phyloP scores from a whole-genome alignment of 2,888 invertebrate genomes.

The Dendrolimus houi region DNA sequence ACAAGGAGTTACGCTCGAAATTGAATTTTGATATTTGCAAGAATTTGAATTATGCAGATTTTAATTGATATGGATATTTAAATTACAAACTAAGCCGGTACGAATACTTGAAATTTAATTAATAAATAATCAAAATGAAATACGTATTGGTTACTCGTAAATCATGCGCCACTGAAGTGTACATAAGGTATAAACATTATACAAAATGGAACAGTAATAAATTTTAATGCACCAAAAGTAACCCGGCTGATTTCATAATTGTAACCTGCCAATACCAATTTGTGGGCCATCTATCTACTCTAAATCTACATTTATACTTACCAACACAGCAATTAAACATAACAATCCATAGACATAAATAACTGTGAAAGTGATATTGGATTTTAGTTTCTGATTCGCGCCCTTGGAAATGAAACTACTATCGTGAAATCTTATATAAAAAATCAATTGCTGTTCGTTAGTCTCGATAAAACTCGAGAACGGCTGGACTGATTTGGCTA shows the following conservation, averaged over 20 bases:
- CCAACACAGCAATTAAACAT: no score
- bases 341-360: no score
- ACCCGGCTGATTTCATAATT: slow-evolving; percentile 22
- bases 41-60: not conserved
- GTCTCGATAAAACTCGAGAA: no score
- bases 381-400: no score
- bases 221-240: not conserved
- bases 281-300: slow-evolving; percentile 12
- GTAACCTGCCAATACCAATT: slow-evolving; percentile 46
- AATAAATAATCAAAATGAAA: slow-evolving; percentile 42
- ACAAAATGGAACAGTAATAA: slow-evolving; percentile 47
- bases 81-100: slow-evolving; percentile 10
- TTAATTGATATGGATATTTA: not conserved
- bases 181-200: slow-evolving; percentile 36
- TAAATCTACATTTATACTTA: no score
- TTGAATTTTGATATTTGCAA: not conserved
- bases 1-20: no score
- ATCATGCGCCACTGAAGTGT: slow-evolving; percentile 44
- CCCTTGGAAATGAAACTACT: no score
- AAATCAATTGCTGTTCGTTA: no score
- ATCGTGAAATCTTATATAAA: no score
- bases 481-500: no score
- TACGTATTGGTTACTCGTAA: slow-evolving; percentile 34
- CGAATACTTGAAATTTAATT: slow-evolving; percentile 25
- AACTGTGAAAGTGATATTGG: no score